Evolutionary conservation across 2,113 vertebrate species (phyloP), one percentile per base, ranked within the genome.

Genomic region (Caranx ignobilis): DNA sequence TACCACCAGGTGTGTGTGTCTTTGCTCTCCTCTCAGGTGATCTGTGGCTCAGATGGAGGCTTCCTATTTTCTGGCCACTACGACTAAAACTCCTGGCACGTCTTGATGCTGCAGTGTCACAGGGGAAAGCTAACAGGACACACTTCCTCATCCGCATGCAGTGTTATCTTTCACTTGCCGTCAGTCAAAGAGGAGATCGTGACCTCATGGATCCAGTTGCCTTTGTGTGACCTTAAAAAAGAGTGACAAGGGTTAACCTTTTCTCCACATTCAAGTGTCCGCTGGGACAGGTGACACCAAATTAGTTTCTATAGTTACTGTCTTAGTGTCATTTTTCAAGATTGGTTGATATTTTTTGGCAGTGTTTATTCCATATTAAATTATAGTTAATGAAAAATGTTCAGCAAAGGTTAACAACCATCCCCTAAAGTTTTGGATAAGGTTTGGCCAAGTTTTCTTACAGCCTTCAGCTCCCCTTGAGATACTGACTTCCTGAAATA

Each of bases 121-220:
- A 6, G 13, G 41, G 74, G 54, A 77, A 69, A 83, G 72, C 72
- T 62, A 73, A 68, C 75, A 69, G 47, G 62, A 52, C 4, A 47
- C 43, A 35, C 65, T 65, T 73, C 75, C 75, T 84, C 68, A n/a
- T 72, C 59, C 21, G 9, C 74, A 45, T n/a, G 60, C 54, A 32
- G 88, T 66, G 68, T 92, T 63, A 50, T 75, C 31, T 91, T 90
- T 79, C 90, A 83, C 64, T 26, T 3, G 1, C 76, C 54, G 71
- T 79, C 86, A 71, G 67, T 86, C 78, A 87, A 68, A 71, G 45
- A 0, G 59, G 47, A 86, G 75, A 71, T 48, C 39, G 10, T 64
- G 71, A 82, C 61, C 64, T 75, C 77, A 57, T 64, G 57, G 35
- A 13, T 61, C 61, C 56, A 56, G 21, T 19, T 19, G 11, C 64